These are phyloP conservation scores for Anniella stebbinsi DNA, from an alignment of 2,797 vertebrate genomes.

Conservation along the genomic window DNA sequence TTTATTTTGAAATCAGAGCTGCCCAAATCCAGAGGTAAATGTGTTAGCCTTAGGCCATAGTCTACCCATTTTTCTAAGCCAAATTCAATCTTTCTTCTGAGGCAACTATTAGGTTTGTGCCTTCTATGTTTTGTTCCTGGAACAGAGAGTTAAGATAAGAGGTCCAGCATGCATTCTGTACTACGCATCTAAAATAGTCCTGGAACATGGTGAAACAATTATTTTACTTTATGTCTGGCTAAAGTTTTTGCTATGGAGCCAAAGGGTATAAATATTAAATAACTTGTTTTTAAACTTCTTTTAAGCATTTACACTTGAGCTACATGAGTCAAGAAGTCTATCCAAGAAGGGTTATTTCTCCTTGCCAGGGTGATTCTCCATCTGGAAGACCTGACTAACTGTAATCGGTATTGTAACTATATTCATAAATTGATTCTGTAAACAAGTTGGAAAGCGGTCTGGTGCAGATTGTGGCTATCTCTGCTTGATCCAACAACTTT, in stretches of 20 bases:
- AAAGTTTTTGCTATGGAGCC: neutral
- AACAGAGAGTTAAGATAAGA: neutral
- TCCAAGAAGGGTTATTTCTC: neutral
- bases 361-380: neutral
- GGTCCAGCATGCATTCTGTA: neutral
- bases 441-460: neutral
- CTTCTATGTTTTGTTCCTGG: neutral
- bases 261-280: neutral
- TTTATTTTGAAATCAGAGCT: neutral
- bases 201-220: conserved; percentile 1
- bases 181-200: neutral
- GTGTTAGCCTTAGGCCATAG: neutral
- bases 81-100: neutral
- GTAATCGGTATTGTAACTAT: neutral
- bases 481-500: neutral
- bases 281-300: neutral
- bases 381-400: neutral
- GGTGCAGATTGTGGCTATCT: too few relatives aligned
- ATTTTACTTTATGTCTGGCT: neutral
- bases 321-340: neutral
- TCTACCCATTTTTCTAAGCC: too few relatives aligned
- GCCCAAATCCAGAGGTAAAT: neutral
- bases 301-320: neutral
- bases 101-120: neutral
- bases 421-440: neutral